Base-by-base conservation (phyloP, 2,797 vertebrate species). In the Fistularia commersonii region DNA sequence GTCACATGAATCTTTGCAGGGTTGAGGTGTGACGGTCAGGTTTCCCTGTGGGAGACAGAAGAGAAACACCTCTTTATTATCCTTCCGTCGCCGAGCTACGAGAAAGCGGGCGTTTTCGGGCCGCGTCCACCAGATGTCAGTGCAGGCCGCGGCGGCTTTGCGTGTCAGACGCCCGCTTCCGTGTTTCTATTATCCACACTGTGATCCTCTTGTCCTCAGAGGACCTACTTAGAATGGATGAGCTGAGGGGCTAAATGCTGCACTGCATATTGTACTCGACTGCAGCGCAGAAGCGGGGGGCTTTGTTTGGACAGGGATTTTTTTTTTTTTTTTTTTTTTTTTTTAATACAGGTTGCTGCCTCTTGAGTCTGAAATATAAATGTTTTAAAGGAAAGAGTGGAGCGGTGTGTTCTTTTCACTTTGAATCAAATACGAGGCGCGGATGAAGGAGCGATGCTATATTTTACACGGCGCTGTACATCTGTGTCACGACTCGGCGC, bases 1-100 rank as follows among this genome's bases (percentile, higher is more conserved):
- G 92, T 95, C 95, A 97, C 91, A 93, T 92, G 91, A 92, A 93
- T 91, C 67, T 86, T 81, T 86, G 87, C 74, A 91, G 90, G 83
- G 89, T 90, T 84, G 88, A 89, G 91, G 91, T 89, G 87, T 80
- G 91, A 84, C 85, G 58, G 75, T 93, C 75, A 70, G 84, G 64
- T 88, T 74, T 94, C 89, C 94, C 92, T 86, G 77, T 11, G 36
- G 64, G 11, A 57, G 46, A 76, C 6, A 78, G 23, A 66, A 34
- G 61, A 9, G 1, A 55, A 41, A 60, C 0, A 11, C 23, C 8
- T 3, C 0, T 38, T 74, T 38, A 61, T 40, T 5, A 23, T 40
- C 48, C 39, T n/a, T 32, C 32, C 15, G 12, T 14, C 7, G 13
- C 2, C 3, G 13, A 2, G 13, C 8, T 5, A 3, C 3, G 12